Evolutionary conservation across 2,797 vertebrate genomes (phyloP), one percentile per base, ranked within the genome.

Genomic region (Rhabdophis nuchalis): DNA sequence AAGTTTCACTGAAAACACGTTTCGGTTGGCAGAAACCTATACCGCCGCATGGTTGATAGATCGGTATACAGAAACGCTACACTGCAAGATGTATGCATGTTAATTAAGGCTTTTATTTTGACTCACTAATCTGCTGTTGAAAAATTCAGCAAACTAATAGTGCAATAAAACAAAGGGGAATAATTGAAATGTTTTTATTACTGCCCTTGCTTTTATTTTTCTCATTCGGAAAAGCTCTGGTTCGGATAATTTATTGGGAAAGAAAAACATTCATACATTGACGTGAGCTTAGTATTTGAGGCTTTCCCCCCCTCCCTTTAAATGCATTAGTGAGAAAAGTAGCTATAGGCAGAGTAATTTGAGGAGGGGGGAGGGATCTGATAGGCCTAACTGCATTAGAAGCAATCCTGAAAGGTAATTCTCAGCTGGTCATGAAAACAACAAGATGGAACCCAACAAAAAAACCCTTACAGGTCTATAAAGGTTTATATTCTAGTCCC

Each of bases 121-220:
- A 41, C 25, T 82, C 53, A 0, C 53, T 82, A 82, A 82, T 90
- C 23, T 57, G n/a, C 53, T 90, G 32, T 57, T 90, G 89, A 82
- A 82, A 90, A 90, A 90, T 41, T 56, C 20, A 56, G 27, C 6
- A 13, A 90, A 54, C 32, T 41, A 82, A 82, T 25, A 56, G 6
- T 54, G 36, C 36, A 18, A 57, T 82, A 54, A 82, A 90, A 54
- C 53, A 90, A 89, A 82, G 46, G 41, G 23, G 64, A 82, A 90
- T 90, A 90, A 90, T 46, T 82, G 53, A 90, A 90, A 90, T 90
- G 53, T 46, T 90, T 56, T 82, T 46, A 90, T 29, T 12, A 50
- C 23, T 60, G 82, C 29, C 54, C 41, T 85, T 60, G 54, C 32
- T 85, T 90, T 46, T n/a, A 23, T 58, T 72, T 53, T 68, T 11